These are phyloP conservation scores for Drosophila mettleri DNA, from an alignment of 2,888 invertebrate species.

Conservation along the genomic window DNA sequence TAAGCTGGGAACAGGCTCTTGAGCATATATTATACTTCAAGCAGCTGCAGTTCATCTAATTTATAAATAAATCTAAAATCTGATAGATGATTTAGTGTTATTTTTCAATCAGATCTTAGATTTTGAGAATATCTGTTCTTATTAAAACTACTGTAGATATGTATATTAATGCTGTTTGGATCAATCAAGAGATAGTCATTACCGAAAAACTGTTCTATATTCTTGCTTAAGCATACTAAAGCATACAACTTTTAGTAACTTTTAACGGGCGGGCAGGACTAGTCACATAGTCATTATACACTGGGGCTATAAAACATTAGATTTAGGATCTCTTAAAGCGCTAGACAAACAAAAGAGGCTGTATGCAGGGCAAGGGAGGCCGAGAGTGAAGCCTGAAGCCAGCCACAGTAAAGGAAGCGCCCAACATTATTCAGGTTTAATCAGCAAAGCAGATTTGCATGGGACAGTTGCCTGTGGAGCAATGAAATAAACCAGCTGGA, in stretches of 20 bases:
- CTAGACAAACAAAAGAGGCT: conserved; percentile 45
- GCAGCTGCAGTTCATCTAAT: too few species aligned
- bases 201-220: neutral
- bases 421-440: conserved; percentile 76
- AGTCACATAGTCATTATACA: conserved; percentile 56
- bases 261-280: conserved; percentile 22
- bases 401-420: conserved; percentile 61
- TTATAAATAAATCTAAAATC: too few species aligned
- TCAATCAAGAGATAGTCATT: too few species aligned
- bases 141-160: too few species aligned
- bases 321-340: conserved; percentile 53
- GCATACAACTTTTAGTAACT: neutral
- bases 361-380: neutral
- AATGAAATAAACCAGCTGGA: conserved; percentile 76
- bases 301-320: conserved; percentile 41
- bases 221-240: neutral
- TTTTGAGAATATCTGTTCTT: too few species aligned
- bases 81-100: too few species aligned
- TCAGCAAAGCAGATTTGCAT: conserved; percentile 77
- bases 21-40: too few species aligned
- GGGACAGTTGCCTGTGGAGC: conserved; percentile 56
- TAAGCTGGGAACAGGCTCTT: too few species aligned
- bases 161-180: too few species aligned
- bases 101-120: too few species aligned
- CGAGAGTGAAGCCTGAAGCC: neutral